Evolutionary conservation across 2,888 invertebrate species (phyloP).

Genomic region (Neria commutata): DNA sequence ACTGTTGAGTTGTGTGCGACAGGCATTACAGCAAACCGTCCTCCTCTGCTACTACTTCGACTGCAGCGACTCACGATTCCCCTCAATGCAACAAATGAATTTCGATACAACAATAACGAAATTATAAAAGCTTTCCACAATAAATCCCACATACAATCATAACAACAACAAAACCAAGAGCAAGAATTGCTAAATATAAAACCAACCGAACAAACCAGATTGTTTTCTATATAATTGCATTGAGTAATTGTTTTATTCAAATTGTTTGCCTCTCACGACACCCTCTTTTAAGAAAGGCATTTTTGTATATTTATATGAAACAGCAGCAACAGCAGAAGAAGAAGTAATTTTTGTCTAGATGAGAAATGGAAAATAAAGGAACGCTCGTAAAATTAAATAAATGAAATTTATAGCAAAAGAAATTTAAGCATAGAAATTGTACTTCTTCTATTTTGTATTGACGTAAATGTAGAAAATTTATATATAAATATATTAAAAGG

Average conservation of each 20-base stretch:
- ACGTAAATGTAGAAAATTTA: slow-evolving; percentile 21
- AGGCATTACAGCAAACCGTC: slow-evolving; percentile 20
- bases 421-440: too few relatives aligned
- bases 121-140: not conserved
- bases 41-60: slow-evolving; percentile 23
- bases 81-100: too few relatives aligned
- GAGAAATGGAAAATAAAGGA: not conserved
- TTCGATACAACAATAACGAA: not conserved
- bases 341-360: not conserved
- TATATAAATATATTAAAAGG: slow-evolving; percentile 23
- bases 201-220: too few relatives aligned
- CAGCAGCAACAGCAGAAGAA: too few relatives aligned
- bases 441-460: slow-evolving; percentile 8
- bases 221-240: too few relatives aligned
- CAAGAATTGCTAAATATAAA: too few relatives aligned
- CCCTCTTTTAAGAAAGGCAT: too few relatives aligned
- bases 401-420: not conserved
- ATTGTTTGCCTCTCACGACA: too few relatives aligned
- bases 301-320: not conserved
- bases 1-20: not conserved
- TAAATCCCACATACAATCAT: too few relatives aligned
- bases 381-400: not conserved
- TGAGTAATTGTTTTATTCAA: too few relatives aligned
- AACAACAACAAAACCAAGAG: not conserved
- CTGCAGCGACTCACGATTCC: too few relatives aligned